Percentiles rank a stretch among this genome's conserved stretches.
Conservation (phyloP, 1,140 invertebrate genomes). For the Lethrus apterus region DNA sequence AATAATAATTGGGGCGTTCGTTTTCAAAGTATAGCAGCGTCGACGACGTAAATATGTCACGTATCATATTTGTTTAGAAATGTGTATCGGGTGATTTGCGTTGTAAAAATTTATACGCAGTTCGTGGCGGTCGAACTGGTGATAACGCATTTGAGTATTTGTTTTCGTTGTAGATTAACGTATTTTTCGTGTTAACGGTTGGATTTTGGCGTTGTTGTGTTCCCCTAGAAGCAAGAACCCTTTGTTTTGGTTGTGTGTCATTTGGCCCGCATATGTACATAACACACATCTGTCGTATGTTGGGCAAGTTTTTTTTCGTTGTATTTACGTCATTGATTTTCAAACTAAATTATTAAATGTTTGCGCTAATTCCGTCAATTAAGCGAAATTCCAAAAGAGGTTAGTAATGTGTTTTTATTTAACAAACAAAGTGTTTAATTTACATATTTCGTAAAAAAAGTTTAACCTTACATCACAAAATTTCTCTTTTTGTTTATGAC, state of each 20-base stretch:
- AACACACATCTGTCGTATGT: conserved; percentile 8
- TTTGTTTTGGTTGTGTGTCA: conserved; percentile 13
- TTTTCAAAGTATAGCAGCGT: not conserved
- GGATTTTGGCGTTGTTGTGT: not conserved
- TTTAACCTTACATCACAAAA: not conserved
- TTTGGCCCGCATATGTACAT: conserved; percentile 10
- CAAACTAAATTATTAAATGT: conserved; percentile 1
- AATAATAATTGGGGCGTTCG: not conserved
- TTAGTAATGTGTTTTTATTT: conserved; percentile 1
- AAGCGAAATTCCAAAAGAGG: conserved; percentile 1
- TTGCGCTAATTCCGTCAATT: not conserved
- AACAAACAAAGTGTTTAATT: not conserved
- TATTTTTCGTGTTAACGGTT: conserved; percentile 6
- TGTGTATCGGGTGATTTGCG: too few relatives aligned
- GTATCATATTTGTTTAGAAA: conserved; percentile 6
- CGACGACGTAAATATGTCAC: conserved; percentile 8
- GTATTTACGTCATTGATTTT: conserved; percentile 12
- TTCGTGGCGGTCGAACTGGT: conserved; percentile 6
- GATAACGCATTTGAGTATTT: conserved; percentile 8
- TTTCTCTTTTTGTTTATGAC: not conserved
- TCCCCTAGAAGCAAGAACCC: conserved; percentile 2
- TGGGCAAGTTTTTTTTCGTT: conserved; percentile 1
- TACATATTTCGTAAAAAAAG: not conserved
- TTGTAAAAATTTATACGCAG: conserved; percentile 8
- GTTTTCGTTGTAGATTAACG: too few relatives aligned